phyloP scores from a whole-genome alignment of 2,888 invertebrate genomes.

The Cryptocheilus praepositus region DNA sequence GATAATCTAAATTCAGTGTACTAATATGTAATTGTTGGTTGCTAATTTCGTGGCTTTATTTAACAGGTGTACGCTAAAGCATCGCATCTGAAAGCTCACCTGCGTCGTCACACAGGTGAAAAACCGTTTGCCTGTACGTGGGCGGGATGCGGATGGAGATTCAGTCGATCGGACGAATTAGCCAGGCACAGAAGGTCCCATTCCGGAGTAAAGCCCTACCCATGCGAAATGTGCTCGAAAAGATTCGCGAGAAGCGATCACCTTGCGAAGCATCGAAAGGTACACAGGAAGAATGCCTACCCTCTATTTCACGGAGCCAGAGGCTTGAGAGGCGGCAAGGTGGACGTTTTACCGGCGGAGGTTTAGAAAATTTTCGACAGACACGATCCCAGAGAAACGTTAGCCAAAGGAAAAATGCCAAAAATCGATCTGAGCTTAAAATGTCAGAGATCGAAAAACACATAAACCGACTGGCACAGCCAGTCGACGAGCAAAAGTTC shows the following conservation, averaged over 20 bases:
- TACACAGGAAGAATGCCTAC: conserved; percentile 81
- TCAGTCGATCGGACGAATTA: conserved; percentile 95
- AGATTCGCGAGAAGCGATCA: conserved; percentile 96
- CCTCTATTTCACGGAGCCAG: conserved; percentile 63
- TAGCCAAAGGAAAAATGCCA: conserved; percentile 12
- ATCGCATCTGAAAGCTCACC: conserved; percentile 92
- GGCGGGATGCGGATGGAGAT: conserved; percentile 92
- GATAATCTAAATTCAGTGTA: no score
- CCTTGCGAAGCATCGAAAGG: conserved; percentile 92
- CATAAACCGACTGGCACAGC: neutral
- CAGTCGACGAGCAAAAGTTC: neutral
- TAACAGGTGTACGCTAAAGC: conserved; percentile 90
- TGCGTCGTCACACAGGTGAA: conserved; percentile 89
- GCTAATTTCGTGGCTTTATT: conserved; percentile 1
- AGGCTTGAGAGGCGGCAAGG: conserved; percentile 61
- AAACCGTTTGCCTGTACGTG: conserved; percentile 85
- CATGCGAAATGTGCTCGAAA: conserved; percentile 91
- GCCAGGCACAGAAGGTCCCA: conserved; percentile 96
- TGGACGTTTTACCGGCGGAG: conserved; percentile 60
- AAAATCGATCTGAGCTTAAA: neutral
- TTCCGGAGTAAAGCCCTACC: conserved; percentile 95
- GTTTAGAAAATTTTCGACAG: conserved; percentile 46
- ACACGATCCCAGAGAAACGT: neutral
- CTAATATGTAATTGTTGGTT: no score
- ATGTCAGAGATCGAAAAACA: neutral